Base-by-base conservation (phyloP, 2,113 vertebrate genomes). In the Sclerurus mexicanus region DNA sequence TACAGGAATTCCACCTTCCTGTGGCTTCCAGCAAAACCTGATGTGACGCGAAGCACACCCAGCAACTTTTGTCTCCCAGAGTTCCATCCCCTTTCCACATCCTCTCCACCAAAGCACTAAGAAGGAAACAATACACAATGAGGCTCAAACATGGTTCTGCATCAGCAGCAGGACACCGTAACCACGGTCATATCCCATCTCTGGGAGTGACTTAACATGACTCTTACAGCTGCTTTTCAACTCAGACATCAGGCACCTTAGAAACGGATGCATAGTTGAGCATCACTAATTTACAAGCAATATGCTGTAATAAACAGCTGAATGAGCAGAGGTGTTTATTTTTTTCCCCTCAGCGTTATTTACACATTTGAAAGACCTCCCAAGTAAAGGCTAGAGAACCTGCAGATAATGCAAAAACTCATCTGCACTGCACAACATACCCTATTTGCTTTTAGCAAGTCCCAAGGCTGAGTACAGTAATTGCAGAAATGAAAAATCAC, bases 401-500 rank as follows among this genome's bases (percentile, higher is more conserved):
- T 74, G 53, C 47, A 87, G 75, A 53, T 58, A 55, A 53, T 35
- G 71, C 31, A 89, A 85, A 93, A 49, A 10, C 37, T 83, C 47
- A 72, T 35, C 56, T 40, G 33, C 44, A 60, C 27, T 66, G n/a
- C 76, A 73, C 1, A 73, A 67, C 39, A 69, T 12, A n/a, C n/a
- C 64, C 55, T 30, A 4, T 49, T 77, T 77, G 71, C 72, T 49
- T 74, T 83, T 39, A 90, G 37, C 60, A 82, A 90, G 59, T 58
- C 40, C 49, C 31, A 68, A 87, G 66, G 73, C 72, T 75, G 50
- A 82, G 40, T 28, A 89, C 24, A 89, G 40, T 46, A 89, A 93
- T 14, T 79, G 62, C 77, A 96, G 92, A 95, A 96, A 90, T 92
- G 88, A 93, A 95, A 94, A 94, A 94, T 85, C 90, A 95, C 56